Base-by-base conservation (phyloP, 2,888 invertebrate species). In the Nasonovia ribisnigri region DNA sequence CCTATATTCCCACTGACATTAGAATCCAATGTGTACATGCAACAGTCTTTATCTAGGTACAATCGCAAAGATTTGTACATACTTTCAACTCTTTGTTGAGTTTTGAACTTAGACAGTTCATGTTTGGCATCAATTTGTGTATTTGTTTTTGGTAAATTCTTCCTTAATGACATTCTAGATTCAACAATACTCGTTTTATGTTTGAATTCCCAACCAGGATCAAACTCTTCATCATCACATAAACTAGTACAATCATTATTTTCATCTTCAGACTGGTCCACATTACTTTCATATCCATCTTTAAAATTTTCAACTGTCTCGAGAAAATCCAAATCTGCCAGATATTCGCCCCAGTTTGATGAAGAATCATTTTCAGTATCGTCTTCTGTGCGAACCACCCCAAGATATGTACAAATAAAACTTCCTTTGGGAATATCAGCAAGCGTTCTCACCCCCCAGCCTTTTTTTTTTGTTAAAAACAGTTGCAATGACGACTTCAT, bases 1-100 rank as follows among this genome's bases (percentile, higher is more conserved):
- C 99, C 99, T 95, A 99, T 98, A 96, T 99, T 99, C 95, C 99
- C 99, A 94, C 97, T 98, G 94, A 97, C 97, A 96, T 99, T 99
- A 0, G 99, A 99, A 96, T 99, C 99, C 98, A 99, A 99, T 94
- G 99, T 98, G 95, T 98, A 99, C 94, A 98, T 97, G 84, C 97
- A 97, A 84, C 97, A 97, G 95, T 98, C 98, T 95, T 98, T 97
- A 11, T 98, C 98, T 96, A 97, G 98, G 94, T 97, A 96, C 1
- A 36, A 67, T 20, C 92, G 86, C 36, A 94, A 60, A 6, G 94
- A 93, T 94, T 97, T 97, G n/a, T 36, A 13, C n/a, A 54, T 0
- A 24, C 29, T 93, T 43, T 84, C 24, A 88, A 77, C 57, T 54
- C 11, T 20, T 42, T 57, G n/a, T 67, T 67, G 67, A 24, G 13